These are phyloP conservation scores for Gymnocypris eckloni DNA, from an alignment of 2,797 vertebrate genomes.

Conservation along the genomic window DNA sequence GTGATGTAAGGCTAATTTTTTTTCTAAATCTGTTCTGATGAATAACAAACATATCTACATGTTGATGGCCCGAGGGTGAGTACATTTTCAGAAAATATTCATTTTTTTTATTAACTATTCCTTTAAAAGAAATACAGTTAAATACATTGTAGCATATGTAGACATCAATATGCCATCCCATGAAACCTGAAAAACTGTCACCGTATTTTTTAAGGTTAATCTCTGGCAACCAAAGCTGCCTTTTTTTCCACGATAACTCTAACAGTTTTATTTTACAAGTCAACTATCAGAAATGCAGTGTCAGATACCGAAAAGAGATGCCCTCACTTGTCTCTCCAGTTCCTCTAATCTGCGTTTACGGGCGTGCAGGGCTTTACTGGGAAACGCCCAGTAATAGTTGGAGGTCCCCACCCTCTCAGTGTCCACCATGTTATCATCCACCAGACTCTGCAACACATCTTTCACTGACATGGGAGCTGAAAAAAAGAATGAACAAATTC, in stretches of 20 bases:
- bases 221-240: background rate
- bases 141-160: background rate
- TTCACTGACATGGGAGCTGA: conserved; percentile 95
- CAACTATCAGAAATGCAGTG: background rate
- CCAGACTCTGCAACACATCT: conserved; percentile 94
- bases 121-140: background rate
- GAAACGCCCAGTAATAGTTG: conserved; percentile 99
- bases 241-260: background rate
- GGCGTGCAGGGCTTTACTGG: conserved; percentile 91
- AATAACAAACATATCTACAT: background rate
- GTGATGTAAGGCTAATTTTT: background rate
- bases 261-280: background rate
- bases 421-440: conserved; percentile 97
- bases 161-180: background rate
- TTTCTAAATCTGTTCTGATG: background rate
- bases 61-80: background rate
- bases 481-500: background rate
- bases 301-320: background rate
- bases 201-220: background rate
- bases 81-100: background rate
- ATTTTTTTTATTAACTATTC: background rate
- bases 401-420: conserved; percentile 94
- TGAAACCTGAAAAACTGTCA: background rate
- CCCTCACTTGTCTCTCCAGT: conserved; percentile 87
- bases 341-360: conserved; percentile 86